Conservation (phyloP, 2,888 invertebrate genomes). For the Plagodis pulveraria region DNA sequence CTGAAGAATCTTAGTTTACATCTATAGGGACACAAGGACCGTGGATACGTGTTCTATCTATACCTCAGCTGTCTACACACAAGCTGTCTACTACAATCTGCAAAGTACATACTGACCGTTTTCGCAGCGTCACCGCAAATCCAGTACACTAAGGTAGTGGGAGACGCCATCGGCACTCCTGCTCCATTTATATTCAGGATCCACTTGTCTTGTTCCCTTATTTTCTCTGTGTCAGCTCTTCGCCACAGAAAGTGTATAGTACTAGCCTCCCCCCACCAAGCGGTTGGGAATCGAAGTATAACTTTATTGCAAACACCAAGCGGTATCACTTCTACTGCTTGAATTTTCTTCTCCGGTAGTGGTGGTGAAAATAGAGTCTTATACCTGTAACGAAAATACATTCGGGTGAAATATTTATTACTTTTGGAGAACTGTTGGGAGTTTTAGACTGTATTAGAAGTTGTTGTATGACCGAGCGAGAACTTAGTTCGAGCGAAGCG, state of each 20-base stretch:
- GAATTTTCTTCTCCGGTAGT: slow-evolving; percentile 81
- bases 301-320: slow-evolving; percentile 90
- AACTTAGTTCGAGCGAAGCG: too few relatives aligned
- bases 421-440: too few relatives aligned
- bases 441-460: too few relatives aligned
- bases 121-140: slow-evolving; percentile 51
- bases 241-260: slow-evolving; percentile 43
- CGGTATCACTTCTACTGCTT: slow-evolving; percentile 84
- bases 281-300: slow-evolving; percentile 85
- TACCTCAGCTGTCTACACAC: too few relatives aligned
- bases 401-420: too few relatives aligned
- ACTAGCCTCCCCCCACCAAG: slow-evolving; percentile 80
- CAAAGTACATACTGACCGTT: slow-evolving; percentile 37
- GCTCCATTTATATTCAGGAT: slow-evolving; percentile 43
- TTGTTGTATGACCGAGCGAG: too few relatives aligned
- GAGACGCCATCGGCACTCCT: slow-evolving; percentile 61
- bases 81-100: too few relatives aligned
- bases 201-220: slow-evolving; percentile 49
- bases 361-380: slow-evolving; percentile 82
- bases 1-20: too few relatives aligned
- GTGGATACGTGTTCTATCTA: too few relatives aligned
- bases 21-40: too few relatives aligned
- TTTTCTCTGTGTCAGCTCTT: slow-evolving; percentile 40
- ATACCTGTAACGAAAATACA: slow-evolving; percentile 55
- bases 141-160: slow-evolving; percentile 53